Conservation (phyloP, 2,797 vertebrate species). For the Miopithecus talapoin region DNA sequence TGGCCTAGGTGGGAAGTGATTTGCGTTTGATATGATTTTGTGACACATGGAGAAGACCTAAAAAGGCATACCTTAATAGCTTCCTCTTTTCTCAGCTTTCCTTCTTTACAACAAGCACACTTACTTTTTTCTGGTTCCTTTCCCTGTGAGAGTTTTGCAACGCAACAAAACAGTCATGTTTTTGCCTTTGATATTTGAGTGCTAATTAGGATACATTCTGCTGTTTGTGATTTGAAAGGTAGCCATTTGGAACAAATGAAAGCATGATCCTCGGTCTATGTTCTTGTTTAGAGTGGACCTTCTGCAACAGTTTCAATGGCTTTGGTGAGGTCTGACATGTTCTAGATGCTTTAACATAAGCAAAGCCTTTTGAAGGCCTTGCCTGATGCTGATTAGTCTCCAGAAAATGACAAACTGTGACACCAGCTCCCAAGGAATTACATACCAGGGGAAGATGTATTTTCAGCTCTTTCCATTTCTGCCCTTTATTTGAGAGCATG, state of each 20-base stretch:
- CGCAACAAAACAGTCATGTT: not conserved
- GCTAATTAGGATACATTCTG: constrained; percentile 5
- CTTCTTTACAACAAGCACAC: not conserved
- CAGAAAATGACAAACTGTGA: constrained; percentile 22
- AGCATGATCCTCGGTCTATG: not conserved
- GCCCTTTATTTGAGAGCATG: not conserved
- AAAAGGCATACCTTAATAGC: not conserved
- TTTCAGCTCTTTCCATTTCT: not conserved
- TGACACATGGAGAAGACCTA: not conserved
- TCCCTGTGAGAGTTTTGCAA: not conserved
- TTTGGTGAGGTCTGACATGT: constrained; percentile 27
- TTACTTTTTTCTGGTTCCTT: not conserved
- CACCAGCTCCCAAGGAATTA: not conserved
- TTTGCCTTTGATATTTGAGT: constrained; percentile 27
- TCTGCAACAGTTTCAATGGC: not conserved
- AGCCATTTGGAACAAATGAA: not conserved
- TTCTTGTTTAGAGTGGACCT: not conserved
- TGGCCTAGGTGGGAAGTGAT: not conserved
- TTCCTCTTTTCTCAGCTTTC: not conserved
- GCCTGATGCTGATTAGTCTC: constrained; percentile 6
- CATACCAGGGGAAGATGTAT: not conserved
- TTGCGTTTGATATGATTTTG: not conserved
- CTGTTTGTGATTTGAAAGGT: constrained; percentile 47
- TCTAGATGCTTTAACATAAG: constrained; percentile 42
- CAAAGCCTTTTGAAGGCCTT: not conserved